These are phyloP conservation scores for Spea multiplicata DNA, from an alignment of 2,113 vertebrate genomes.

Conservation along the genomic window DNA sequence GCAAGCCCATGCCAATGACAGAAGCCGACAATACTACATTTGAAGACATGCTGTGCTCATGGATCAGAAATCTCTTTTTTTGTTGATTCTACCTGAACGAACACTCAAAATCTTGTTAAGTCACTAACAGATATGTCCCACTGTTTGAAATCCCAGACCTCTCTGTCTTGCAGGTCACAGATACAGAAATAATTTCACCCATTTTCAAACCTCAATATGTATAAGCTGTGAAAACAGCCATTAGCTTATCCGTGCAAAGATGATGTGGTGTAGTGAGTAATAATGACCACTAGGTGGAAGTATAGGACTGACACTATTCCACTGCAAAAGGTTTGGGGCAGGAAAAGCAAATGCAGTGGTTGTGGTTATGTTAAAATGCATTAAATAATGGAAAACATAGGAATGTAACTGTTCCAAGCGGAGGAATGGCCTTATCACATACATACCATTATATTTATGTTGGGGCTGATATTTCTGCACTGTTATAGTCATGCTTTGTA, in stretches of 20 bases:
- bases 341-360: neutral
- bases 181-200: neutral
- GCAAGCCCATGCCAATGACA: no score
- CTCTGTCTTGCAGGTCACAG: neutral
- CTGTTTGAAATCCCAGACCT: neutral
- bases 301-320: neutral
- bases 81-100: no score
- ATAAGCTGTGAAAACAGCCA: neutral
- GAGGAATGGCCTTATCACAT: no score
- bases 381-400: neutral
- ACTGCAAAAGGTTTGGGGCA: no score
- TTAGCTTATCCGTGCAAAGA: conserved; percentile 51
- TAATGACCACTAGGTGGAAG: conserved; percentile 19
- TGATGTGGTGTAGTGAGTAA: neutral
- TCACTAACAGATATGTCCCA: no score
- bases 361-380: neutral
- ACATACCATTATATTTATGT: no score
- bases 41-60: no score
- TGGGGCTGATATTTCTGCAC: no score
- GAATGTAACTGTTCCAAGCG: no score
- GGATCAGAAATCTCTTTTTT: no score
- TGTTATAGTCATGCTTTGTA: neutral
- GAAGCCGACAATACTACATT: no score
- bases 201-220: neutral
- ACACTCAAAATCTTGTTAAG: no score